Conservation (phyloP, 1,140 invertebrate genomes). For the Hylyphantes graminicola region DNA sequence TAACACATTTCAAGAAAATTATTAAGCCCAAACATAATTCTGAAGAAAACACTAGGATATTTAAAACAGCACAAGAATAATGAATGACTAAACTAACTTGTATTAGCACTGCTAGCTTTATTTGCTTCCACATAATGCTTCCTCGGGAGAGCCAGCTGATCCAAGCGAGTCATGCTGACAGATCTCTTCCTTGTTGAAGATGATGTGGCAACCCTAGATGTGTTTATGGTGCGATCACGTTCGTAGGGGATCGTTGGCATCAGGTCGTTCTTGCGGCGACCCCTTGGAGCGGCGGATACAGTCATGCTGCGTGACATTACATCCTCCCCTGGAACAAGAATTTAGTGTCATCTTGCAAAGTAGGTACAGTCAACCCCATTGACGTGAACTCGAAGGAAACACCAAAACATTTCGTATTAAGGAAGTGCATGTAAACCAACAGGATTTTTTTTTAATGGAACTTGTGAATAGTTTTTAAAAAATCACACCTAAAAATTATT, state of each 20-base stretch:
- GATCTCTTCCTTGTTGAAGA: slow-evolving; percentile 72
- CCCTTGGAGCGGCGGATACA: slow-evolving; percentile 67
- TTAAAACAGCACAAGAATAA: too few species aligned
- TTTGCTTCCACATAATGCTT: slow-evolving; percentile 64
- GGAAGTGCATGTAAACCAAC: too few species aligned
- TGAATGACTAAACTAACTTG: neutral
- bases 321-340: slow-evolving; percentile 21
- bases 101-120: slow-evolving; percentile 51
- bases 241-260: slow-evolving; percentile 84
- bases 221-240: slow-evolving; percentile 70
- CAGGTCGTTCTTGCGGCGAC: slow-evolving; percentile 85
- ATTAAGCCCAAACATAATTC: too few species aligned
- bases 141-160: slow-evolving; percentile 82
- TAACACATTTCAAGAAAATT: too few species aligned
- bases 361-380: neutral
- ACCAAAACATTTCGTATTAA: too few species aligned
- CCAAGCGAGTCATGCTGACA: slow-evolving; percentile 90
- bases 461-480: too few species aligned
- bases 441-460: too few species aligned
- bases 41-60: too few species aligned
- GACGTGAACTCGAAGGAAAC: too few species aligned
- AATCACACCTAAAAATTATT: too few species aligned
- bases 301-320: slow-evolving; percentile 54
- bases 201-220: slow-evolving; percentile 66
- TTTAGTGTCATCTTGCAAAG: neutral